These are phyloP conservation scores for Orchesellides sinensis DNA, from an alignment of 2,888 invertebrate genomes.

Conservation along the genomic window DNA sequence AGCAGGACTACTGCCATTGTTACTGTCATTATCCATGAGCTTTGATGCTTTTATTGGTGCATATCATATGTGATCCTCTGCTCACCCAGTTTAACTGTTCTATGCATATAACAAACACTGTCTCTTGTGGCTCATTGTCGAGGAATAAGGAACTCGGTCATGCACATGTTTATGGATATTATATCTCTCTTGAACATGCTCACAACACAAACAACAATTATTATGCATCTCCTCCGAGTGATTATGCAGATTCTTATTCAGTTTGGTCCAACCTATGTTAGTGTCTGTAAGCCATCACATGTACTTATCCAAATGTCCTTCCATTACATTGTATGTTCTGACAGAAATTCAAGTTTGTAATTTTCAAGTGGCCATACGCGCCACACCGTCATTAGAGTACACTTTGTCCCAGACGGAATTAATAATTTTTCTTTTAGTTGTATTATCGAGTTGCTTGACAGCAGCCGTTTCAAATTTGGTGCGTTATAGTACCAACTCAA, in stretches of 20 bases:
- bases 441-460: too few species aligned
- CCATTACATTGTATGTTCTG: too few species aligned
- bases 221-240: neutral
- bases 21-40: neutral
- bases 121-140: neutral
- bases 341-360: slow-evolving; percentile 17
- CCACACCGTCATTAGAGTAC: slow-evolving; percentile 2
- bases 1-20: neutral
- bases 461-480: too few species aligned
- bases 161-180: slow-evolving; percentile 25
- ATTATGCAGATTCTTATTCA: slow-evolving; percentile 15
- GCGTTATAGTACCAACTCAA: too few species aligned
- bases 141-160: neutral
- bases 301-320: neutral
- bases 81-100: neutral
- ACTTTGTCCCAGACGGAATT: too few species aligned
- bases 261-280: neutral
- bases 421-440: neutral
- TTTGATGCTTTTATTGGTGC: neutral
- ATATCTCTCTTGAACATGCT: neutral
- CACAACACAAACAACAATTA: too few species aligned
- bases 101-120: too few species aligned
- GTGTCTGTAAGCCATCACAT: neutral
- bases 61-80: neutral
- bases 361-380: neutral